Evolutionary conservation across 2,113 vertebrate species (phyloP).

Genomic region (Platanista minor): DNA sequence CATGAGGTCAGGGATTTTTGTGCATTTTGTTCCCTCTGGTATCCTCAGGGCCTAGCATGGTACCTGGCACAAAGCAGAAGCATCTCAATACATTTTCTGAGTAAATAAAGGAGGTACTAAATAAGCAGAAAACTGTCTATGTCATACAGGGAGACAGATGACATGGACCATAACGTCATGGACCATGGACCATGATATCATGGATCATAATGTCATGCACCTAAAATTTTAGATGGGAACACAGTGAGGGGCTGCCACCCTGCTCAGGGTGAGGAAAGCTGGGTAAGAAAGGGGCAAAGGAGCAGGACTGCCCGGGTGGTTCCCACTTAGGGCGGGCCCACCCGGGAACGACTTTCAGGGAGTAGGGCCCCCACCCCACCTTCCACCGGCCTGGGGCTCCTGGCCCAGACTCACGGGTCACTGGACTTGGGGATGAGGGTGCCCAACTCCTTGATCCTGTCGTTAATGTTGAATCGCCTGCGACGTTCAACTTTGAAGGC

Average conservation of each 20-base stretch:
- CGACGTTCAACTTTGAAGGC: conserved; percentile 86
- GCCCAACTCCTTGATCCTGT: conserved; percentile 93
- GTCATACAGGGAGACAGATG: not conserved
- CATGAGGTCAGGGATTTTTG: not conserved
- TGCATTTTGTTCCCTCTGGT: not conserved
- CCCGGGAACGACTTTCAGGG: not conserved
- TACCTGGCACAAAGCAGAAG: not conserved
- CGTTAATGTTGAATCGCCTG: conserved; percentile 93
- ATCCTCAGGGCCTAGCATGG: not conserved
- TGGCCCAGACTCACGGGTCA: conserved; percentile 86
- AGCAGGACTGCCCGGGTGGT: not conserved
- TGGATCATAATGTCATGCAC: not conserved
- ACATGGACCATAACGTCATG: not conserved
- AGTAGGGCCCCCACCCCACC: not conserved
- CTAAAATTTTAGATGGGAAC: not conserved
- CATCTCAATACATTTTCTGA: not conserved
- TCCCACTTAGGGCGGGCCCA: not conserved
- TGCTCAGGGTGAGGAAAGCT: not conserved
- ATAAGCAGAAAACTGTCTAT: not conserved
- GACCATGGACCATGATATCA: not conserved
- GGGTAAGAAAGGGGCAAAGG: not conserved
- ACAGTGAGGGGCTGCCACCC: not conserved
- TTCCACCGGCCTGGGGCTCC: not conserved
- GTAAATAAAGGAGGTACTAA: not conserved
- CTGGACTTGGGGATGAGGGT: conserved; percentile 88